Evolutionary conservation across 2,888 invertebrate genomes (phyloP).

Genomic region (Trissoscelio sp.): DNA sequence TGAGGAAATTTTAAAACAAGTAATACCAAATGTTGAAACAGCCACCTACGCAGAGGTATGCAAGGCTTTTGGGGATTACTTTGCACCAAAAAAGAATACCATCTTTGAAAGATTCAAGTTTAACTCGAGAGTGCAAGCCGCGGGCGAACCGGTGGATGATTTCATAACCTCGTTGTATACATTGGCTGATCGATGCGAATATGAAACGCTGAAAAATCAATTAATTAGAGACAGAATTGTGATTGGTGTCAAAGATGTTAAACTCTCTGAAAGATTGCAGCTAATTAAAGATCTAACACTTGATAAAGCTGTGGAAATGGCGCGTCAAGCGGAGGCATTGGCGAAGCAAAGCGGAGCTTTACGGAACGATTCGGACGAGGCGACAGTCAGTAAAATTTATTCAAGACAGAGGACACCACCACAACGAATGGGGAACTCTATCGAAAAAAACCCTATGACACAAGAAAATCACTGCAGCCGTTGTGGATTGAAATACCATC

Average conservation of each 20-base stretch:
- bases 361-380: not conserved
- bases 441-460: too few relatives aligned
- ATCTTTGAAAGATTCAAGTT: slow-evolving; percentile 69
- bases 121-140: slow-evolving; percentile 60
- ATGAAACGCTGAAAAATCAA: slow-evolving; percentile 69
- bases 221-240: slow-evolving; percentile 75
- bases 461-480: not conserved
- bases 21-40: slow-evolving; percentile 17
- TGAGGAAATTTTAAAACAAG: slow-evolving; percentile 64
- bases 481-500: slow-evolving; percentile 8
- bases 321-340: slow-evolving; percentile 64
- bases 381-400: not conserved
- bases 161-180: slow-evolving; percentile 70
- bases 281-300: slow-evolving; percentile 64
- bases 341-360: slow-evolving; percentile 46
- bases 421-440: not conserved
- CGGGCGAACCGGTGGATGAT: slow-evolving; percentile 53
- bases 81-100: slow-evolving; percentile 66
- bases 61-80: slow-evolving; percentile 60
- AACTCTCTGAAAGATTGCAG: slow-evolving; percentile 70
- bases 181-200: slow-evolving; percentile 71
- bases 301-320: slow-evolving; percentile 65
- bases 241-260: slow-evolving; percentile 71
- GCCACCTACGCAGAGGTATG: slow-evolving; percentile 29
- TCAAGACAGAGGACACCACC: not conserved